Conservation (phyloP, 1,140 invertebrate species). For the Sarcophaga peregrina region DNA sequence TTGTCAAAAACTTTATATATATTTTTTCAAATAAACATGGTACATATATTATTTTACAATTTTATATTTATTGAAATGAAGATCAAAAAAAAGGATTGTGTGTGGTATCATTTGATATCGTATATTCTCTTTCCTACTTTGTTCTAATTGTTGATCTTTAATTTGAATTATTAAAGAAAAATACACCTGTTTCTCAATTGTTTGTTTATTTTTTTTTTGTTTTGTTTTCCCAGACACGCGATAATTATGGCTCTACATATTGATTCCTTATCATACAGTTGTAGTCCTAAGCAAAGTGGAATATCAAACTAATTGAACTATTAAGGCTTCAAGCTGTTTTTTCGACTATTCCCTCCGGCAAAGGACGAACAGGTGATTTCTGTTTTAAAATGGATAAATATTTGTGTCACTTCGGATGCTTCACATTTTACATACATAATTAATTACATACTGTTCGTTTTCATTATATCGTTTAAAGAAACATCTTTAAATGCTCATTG, state of each 20-base stretch:
- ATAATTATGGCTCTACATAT: not conserved
- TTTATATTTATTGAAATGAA: too few relatives aligned
- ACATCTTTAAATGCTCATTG: not conserved
- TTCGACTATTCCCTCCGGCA: not conserved
- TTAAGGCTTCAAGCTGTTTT: not conserved
- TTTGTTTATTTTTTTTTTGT: not conserved
- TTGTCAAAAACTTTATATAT: too few relatives aligned
- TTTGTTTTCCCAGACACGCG: not conserved
- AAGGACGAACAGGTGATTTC: not conserved
- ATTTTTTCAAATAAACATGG: too few relatives aligned
- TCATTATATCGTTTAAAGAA: not conserved
- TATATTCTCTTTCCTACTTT: not conserved
- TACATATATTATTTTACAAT: too few relatives aligned
- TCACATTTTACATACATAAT: too few relatives aligned
- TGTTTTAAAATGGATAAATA: not conserved
- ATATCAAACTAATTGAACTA: slow-evolving; percentile 4
- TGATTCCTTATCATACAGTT: slow-evolving; percentile 6
- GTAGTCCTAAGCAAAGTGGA: not conserved
- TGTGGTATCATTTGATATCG: not conserved
- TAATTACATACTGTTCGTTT: too few relatives aligned
- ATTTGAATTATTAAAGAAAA: not conserved
- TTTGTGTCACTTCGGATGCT: not conserved
- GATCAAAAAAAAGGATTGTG: not conserved
- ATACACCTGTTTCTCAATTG: not conserved
- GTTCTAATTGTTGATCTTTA: not conserved